Conservation (phyloP, 2,888 invertebrate genomes). For the Acanthococcus lagerstroemiae region DNA sequence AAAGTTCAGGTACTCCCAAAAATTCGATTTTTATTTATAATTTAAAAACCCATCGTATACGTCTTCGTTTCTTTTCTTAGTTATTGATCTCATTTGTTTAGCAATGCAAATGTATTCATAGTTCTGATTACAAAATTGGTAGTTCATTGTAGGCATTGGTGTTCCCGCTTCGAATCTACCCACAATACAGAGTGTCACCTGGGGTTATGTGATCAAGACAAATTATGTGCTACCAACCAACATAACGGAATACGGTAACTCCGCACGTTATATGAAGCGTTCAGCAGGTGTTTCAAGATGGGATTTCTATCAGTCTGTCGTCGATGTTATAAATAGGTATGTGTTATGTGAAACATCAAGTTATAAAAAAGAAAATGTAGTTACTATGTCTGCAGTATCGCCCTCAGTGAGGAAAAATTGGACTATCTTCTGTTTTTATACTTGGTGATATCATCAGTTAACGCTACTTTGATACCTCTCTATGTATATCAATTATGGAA, state of each 20-base stretch:
- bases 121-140: conserved; percentile 27
- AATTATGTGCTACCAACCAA: conserved; percentile 58
- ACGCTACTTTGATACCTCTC: no score
- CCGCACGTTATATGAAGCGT: conserved; percentile 36
- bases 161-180: conserved; percentile 52
- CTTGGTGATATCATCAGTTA: no score
- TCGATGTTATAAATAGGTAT: conserved; percentile 51
- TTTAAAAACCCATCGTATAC: background rate
- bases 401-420: no score
- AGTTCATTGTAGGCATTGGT: conserved; percentile 59
- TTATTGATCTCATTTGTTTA: background rate
- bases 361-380: background rate
- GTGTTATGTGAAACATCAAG: conserved; percentile 23
- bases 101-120: background rate
- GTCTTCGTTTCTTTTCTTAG: background rate
- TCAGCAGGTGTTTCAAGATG: conserved; percentile 34
- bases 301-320: conserved; percentile 52
- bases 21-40: no score
- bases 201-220: conserved; percentile 57
- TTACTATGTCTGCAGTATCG: background rate
- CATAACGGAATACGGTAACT: conserved; percentile 49
- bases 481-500: no score
- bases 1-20: conserved; percentile 18
- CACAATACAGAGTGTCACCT: conserved; percentile 50
- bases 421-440: no score